These are phyloP conservation scores for Homarus gammarus DNA, from an alignment of 2,888 invertebrate species.

Conservation along the genomic window DNA sequence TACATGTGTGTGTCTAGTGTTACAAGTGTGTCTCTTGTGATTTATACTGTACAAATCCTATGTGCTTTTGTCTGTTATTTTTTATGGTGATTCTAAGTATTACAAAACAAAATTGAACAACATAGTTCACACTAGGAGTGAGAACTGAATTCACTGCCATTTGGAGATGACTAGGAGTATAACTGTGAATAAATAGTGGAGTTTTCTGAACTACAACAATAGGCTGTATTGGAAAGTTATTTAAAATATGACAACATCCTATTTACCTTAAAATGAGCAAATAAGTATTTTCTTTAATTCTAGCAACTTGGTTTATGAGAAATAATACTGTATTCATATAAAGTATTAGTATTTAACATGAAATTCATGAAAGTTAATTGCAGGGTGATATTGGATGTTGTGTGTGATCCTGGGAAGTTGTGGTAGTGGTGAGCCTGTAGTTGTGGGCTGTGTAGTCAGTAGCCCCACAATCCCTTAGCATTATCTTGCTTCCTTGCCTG, in stretches of 20 bases:
- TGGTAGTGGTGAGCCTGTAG: slow-evolving; percentile 35
- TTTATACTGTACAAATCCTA: background rate
- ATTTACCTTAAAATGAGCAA: slow-evolving; percentile 25
- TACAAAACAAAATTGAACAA: slow-evolving; percentile 4
- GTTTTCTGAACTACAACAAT: slow-evolving; percentile 16
- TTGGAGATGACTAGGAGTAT: slow-evolving; percentile 27
- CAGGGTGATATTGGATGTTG: background rate
- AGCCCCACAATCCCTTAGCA: slow-evolving; percentile 39
- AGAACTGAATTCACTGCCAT: slow-evolving; percentile 27
- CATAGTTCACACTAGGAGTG: background rate
- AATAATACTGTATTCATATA: slow-evolving; percentile 32
- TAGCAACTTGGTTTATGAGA: background rate
- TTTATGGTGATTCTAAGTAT: background rate
- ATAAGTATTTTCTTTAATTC: background rate
- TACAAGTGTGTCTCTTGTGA: background rate
- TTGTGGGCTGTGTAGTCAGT: slow-evolving; percentile 35
- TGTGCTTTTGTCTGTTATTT: background rate
- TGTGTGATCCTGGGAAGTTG: slow-evolving; percentile 19
- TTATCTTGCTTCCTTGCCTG: slow-evolving; percentile 58
- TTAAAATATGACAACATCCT: slow-evolving; percentile 15
- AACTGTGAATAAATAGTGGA: slow-evolving; percentile 1
- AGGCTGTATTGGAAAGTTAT: background rate
- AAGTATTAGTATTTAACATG: background rate
- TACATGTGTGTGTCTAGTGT: slow-evolving; percentile 8
- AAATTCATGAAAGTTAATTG: background rate